Conservation (phyloP, 2,888 invertebrate genomes). For the Elgonia sp. region DNA sequence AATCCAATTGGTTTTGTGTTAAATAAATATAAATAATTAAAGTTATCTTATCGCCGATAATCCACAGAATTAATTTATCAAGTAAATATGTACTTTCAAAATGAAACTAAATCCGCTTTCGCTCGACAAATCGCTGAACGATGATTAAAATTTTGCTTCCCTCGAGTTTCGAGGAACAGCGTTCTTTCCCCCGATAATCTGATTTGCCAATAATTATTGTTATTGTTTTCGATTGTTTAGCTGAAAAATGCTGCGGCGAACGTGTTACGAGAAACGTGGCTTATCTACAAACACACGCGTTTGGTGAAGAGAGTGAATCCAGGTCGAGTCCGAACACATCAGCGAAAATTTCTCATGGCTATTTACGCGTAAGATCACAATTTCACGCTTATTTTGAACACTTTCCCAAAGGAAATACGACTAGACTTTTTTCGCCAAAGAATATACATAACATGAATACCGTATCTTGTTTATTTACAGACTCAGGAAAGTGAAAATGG, state of each 20-base stretch:
- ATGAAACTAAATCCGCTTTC: background rate
- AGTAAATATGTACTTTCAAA: background rate
- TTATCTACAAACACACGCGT: constrained; percentile 99
- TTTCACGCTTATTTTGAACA: constrained; percentile 41
- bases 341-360: constrained; percentile 99
- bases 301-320: constrained; percentile 98
- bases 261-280: constrained; percentile 99
- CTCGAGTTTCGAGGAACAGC: background rate
- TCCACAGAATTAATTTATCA: no score
- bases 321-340: constrained; percentile 98
- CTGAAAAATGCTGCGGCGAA: constrained; percentile 99
- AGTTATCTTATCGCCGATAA: no score
- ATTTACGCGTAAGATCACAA: constrained; percentile 97
- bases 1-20: no score
- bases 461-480: constrained; percentile 88
- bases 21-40: no score
- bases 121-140: background rate
- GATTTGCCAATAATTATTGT: constrained; percentile 46
- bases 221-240: constrained; percentile 88
- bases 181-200: background rate
- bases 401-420: constrained; percentile 2
- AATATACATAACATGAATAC: constrained; percentile 27
- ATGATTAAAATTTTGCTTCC: background rate
- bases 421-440: background rate
- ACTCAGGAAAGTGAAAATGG: constrained; percentile 99